Evolutionary conservation across 2,888 invertebrate genomes (phyloP), one percentile per base, ranked within the genome.

Genomic region (Achlya flavicornis): DNA sequence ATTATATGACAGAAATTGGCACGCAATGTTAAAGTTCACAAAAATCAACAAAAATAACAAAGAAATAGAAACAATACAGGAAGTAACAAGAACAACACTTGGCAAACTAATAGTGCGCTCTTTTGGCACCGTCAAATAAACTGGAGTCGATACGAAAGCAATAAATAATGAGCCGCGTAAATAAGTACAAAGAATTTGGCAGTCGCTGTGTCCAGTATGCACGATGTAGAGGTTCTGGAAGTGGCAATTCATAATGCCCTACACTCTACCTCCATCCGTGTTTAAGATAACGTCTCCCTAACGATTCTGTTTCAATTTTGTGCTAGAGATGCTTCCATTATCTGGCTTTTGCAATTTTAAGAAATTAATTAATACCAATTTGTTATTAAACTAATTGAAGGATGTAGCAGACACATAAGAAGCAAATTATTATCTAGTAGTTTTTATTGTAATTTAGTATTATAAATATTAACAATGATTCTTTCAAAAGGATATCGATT

Each of bases 111-210:
- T 85, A 82, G 84, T 72, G 71, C 77, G 74, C 75, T 79, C 70
- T 83, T 80, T 78, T 84, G 91, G 89, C 90, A 87, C 85, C 78
- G 72, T 41, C 26, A 76, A 66, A 70, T 72, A 73, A 77, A 78
- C 81, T 76, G 79, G 67, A 91, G 86, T 91, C 92, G 89, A 93
- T 93, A 92, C 83, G 76, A 82, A 71, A 74, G 83, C 78, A 74
- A 89, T 93, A 92, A 92, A 92, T 93, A 87, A 93, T 86, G 80
- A 70, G 68, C 74, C 77, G 84, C 83, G 87, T 88, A 91, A 92
- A 92, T 92, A 92, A 90, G 85, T 85, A 88, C 90, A 87, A 91
- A 90, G 88, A 89, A 89, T 92, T 93, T 93, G 93, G 93, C 93
- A 90, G 84, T 60, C 81, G 74, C 75, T 83, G 79, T 89, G 90